Evolutionary conservation across 2,797 vertebrate genomes (phyloP), one percentile per base, ranked within the genome.

Genomic region (Eupleurogrammus muticus): DNA sequence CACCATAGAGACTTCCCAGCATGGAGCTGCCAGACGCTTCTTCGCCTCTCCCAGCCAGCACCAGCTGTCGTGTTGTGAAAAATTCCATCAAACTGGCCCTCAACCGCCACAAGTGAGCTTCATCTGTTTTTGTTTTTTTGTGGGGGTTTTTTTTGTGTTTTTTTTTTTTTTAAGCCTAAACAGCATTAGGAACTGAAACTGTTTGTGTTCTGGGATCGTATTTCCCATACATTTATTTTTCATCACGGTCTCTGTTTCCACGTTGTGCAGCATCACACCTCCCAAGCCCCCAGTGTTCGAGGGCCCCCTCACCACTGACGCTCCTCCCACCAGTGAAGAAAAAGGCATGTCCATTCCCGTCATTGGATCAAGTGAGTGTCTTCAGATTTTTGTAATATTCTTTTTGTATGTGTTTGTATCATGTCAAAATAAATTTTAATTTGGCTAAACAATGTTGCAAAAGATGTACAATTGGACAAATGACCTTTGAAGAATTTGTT

Each of bases 1-100:
- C 67, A 63, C 89, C 75, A 6, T 80, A 99, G 98, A 96, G 96
- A 92, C 95, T 98, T 87, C 92, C 97, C 82, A 99, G 97, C 91
- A 97, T 98, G 93, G 98, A 99, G 89, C 94, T 99, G 67, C 97
- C 97, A 59, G 98, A 99, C 77, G 94, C 95, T 54, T 97, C 97
- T 34, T 98, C 98, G 35, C 98, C 98, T 35, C 88, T 97, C 70
- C 98, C 98, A 61, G 93, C 96, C 80, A 99, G 92, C 84, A 97
- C 95, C 79, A 91, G 83, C 35, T 92, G 91, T 63, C 95, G 96
- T 24, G 95, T 99, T 20, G 95, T 99, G 76, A 99, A 99, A 86
- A 99, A 98, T 87, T 98, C 97, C 73, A 99, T 99, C 87, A 96
- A 98, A 87, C 93, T 99, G 84, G 98, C 97, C 32, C 96, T 99